Evolutionary conservation across 1,140 invertebrate genomes (phyloP).

Genomic region (Cryptotermes secundus): DNA sequence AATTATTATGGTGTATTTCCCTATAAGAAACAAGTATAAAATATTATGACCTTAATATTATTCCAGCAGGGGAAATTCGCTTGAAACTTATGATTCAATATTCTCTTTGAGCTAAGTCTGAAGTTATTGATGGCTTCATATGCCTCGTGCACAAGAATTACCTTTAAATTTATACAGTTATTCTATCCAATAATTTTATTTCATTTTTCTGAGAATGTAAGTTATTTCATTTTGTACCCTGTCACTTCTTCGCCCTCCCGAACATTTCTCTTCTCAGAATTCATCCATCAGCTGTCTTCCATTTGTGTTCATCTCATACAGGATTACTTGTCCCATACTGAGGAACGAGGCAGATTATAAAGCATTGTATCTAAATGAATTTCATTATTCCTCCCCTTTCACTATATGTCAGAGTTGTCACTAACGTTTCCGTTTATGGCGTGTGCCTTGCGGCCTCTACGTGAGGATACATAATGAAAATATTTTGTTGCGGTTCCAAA

Average conservation of each 20-base stretch:
- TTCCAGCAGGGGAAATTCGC: not conserved
- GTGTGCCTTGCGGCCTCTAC: not conserved
- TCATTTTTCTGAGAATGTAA: not conserved
- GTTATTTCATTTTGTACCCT: not conserved
- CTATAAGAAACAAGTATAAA: not conserved
- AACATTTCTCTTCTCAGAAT: not conserved
- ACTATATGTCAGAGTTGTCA: not conserved
- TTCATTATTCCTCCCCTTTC: not conserved
- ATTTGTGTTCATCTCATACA: not conserved
- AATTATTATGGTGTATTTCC: no score
- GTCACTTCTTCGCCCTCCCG: not conserved
- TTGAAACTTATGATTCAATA: not conserved
- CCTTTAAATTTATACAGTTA: not conserved
- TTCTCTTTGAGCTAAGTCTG: not conserved
- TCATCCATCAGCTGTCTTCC: slow-evolving; percentile 2
- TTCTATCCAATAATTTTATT: not conserved
- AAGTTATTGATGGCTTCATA: not conserved
- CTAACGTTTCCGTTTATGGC: not conserved
- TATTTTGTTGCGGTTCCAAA: not conserved
- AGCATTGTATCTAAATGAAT: not conserved
- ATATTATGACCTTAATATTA: not conserved
- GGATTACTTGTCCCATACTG: not conserved
- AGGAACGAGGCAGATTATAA: no score
- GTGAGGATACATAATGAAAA: not conserved
- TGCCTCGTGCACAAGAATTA: not conserved